A percentile compares a stretch with the other conserved stretches of the same genome.
Conservation (phyloP, 2,888 invertebrate genomes). For the Notocelia uddmanniana region DNA sequence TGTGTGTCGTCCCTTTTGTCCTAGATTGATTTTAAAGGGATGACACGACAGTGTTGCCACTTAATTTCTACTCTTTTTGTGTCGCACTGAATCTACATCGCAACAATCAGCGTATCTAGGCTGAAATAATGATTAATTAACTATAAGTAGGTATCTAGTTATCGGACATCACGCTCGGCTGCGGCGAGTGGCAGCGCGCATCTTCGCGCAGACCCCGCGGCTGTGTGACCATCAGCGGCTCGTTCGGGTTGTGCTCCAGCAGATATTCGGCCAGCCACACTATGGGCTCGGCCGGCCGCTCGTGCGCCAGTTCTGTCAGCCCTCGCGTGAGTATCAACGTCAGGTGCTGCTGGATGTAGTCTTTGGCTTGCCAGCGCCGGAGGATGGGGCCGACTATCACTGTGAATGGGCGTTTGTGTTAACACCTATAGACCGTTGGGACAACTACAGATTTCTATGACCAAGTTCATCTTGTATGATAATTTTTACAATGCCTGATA, state of each 20-base stretch:
- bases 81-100: no score
- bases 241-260: slow-evolving; percentile 90
- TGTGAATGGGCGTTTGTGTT: slow-evolving; percentile 60
- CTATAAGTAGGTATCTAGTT: no score
- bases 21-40: no score
- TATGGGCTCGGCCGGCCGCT: slow-evolving; percentile 91
- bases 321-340: slow-evolving; percentile 88
- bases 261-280: slow-evolving; percentile 92
- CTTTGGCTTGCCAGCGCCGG: slow-evolving; percentile 86
- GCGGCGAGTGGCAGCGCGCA: slow-evolving; percentile 68
- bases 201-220: slow-evolving; percentile 62
- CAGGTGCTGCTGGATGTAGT: slow-evolving; percentile 89
- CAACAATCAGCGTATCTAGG: no score
- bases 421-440: background rate
- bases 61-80: no score
- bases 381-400: slow-evolving; percentile 92
- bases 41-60: no score
- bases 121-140: no score
- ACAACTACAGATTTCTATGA: no score
- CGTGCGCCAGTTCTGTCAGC: slow-evolving; percentile 88
- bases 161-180: slow-evolving; percentile 61
- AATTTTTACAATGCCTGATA: no score
- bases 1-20: no score
- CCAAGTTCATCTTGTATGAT: no score
- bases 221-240: slow-evolving; percentile 80